Base-by-base conservation (phyloP, 2,797 vertebrate species). In the Margarornis squamiger region DNA sequence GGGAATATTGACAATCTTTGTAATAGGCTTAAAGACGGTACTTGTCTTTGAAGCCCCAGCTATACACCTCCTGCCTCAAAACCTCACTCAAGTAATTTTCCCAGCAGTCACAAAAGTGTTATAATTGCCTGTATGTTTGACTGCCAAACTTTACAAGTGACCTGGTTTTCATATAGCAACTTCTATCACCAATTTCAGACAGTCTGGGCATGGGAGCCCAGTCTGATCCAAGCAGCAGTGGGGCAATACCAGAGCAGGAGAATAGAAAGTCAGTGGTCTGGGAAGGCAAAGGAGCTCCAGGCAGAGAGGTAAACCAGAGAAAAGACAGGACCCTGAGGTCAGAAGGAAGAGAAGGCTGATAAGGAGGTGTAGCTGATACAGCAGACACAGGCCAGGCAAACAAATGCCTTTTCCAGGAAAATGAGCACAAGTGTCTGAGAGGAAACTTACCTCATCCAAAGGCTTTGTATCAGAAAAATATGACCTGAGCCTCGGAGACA, bases 391-490 rank as follows among this genome's bases (percentile, higher is more conserved):
- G 55, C 24, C 52, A 29, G 38, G 45, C 54, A 90, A 88, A 90
- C 36, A 79, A 95, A 77, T n/a, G 32, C 5, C 34, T 92, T 86
- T 73, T 51, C 74, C 84, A 84, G 74, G 81, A 92, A 94, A 94
- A 76, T 38, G 15, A 89, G 55, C 32, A 6, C 39, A 57, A 41
- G 21, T 12, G 3, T 59, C 80, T n/a, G 58, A 39, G 43, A 76
- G 74, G 74, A 92, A 88, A 57, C 36, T 70, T 86, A 82, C 11
- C 45, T 89, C 84, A 71, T 54, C 16, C 36, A 30, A 32, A 43
- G 26, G 45, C n/a, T 77, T 87, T 73, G 10, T 67, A 67, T 45
- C 75, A 63, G 23, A n/a, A 3, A 59, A 38, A 55, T 51, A 65
- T 80, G 57, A 67, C 36, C 38, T 59, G 23, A 67, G 45, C 57